phyloP scores from a whole-genome alignment of 1,140 invertebrate genomes.

The Dendroctonus valens region DNA sequence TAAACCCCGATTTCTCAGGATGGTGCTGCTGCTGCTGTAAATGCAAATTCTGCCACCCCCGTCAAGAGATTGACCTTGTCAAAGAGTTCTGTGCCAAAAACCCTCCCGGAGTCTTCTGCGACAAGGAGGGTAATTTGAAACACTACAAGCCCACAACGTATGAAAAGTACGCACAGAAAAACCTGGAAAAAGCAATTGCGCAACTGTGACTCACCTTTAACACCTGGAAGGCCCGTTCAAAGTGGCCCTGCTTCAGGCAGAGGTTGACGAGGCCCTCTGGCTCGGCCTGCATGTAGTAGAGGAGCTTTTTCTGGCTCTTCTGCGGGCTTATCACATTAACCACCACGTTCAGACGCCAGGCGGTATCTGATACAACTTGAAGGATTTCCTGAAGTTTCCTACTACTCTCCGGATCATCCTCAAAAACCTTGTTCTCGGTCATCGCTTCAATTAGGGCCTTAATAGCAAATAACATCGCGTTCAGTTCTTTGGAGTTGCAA shows the following conservation, averaged over 20 bases:
- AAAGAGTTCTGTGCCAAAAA: conserved; percentile 46
- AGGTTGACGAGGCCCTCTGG: conserved; percentile 46
- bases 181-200: conserved; percentile 44
- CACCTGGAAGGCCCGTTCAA: conserved; percentile 45
- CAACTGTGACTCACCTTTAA: conserved; percentile 46
- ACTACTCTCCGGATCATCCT: conserved; percentile 35
- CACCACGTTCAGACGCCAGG: conserved; percentile 46
- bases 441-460: conserved; percentile 40
- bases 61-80: conserved; percentile 41
- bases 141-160: conserved; percentile 45
- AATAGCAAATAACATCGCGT: conserved; percentile 40
- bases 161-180: conserved; percentile 46
- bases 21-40: conserved; percentile 49
- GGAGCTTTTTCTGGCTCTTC: conserved; percentile 36
- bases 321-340: conserved; percentile 31
- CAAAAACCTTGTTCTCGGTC: conserved; percentile 37
- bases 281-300: conserved; percentile 46
- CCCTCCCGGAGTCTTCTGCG: conserved; percentile 42
- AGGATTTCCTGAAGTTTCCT: conserved; percentile 37
- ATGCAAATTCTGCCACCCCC: conserved; percentile 45
- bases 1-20: conserved; percentile 33
- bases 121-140: conserved; percentile 35
- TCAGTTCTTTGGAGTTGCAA: conserved; percentile 42
- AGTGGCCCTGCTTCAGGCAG: conserved; percentile 44
- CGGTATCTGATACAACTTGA: conserved; percentile 43